Base-by-base conservation (phyloP, 2,888 invertebrate species). In the Oligia fasciuncula region DNA sequence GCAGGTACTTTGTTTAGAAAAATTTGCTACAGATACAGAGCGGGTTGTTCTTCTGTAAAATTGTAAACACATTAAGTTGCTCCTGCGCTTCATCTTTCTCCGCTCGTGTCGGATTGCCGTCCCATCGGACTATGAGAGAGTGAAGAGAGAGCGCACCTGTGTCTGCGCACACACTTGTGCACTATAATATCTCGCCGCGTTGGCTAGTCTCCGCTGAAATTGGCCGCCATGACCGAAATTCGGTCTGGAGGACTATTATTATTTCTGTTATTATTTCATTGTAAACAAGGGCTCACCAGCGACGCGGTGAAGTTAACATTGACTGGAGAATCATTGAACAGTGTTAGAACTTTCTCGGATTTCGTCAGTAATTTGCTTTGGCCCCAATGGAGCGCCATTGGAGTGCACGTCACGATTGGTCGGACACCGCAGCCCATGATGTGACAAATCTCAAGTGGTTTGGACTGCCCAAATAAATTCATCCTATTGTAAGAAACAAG, bases 271-370 rank as follows among this genome's bases (percentile, higher is more conserved):
- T 78, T 54, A 29, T 54, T 35, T 40, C 13, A 66, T 40, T 29
- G 5, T 60, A 65, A 62, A 62, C 23, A 66, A 14, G 19, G 8
- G 69, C 95, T 92, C 91, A 97, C 97, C 96, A 97, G 92, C 68
- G 94, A 92, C 4, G 97, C 95, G 74, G 93, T 96, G 88, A 97
- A 97, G 85, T 96, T 92, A 0, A 98, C 98, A 70, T 96, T 92
- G 65, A 98, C 97, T 1, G 98, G 98, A 0, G 98, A 98, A 91
- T 98, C 98, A 89, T 98, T 98, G 77, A 97, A 97, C 0, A 98
- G 91, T 0, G 94, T 95, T 1, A 98, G 91, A 1, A 89, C 90
- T 93, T 97, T 97, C 4, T 96, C 94, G 57, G 94, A 94, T 79
- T 94, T 95, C 23, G 94, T 94, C 43, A 98, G 94, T 49, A 98